phyloP scores from a whole-genome alignment of 2,797 vertebrate species.

The Hephaestus fuliginosus region DNA sequence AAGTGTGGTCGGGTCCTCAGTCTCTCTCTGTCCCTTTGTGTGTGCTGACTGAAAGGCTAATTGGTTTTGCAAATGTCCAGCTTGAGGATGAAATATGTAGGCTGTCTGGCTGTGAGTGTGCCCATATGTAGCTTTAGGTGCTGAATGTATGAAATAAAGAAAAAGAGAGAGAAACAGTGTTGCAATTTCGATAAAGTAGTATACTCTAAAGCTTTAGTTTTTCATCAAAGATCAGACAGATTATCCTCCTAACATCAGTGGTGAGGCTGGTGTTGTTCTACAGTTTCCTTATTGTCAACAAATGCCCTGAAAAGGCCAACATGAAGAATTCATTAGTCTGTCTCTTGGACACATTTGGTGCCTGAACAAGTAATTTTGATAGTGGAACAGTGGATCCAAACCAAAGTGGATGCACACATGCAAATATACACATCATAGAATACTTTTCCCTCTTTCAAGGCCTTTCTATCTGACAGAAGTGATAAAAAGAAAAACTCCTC shows the following conservation, averaged over 20 bases:
- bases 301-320: background rate
- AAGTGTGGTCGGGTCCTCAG: constrained; percentile 26
- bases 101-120: background rate
- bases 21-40: constrained; percentile 21
- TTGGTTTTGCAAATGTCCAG: constrained; percentile 42
- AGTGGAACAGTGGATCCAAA: background rate
- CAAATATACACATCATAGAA: background rate
- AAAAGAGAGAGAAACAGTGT: background rate
- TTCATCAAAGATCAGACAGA: background rate
- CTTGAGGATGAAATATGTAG: constrained; percentile 1
- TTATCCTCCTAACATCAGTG: background rate
- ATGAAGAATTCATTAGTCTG: background rate
- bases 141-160: background rate
- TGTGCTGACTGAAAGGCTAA: constrained; percentile 14
- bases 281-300: background rate
- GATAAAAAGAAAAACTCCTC: background rate
- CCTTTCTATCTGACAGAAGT: background rate
- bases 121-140: constrained; percentile 1
- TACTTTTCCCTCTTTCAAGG: background rate
- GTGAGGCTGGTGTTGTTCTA: background rate
- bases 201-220: background rate
- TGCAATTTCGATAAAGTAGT: background rate
- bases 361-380: background rate
- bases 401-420: background rate
- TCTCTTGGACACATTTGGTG: background rate